Evolutionary conservation across 2,888 invertebrate species (phyloP).

Genomic region (Pammene fasciana): DNA sequence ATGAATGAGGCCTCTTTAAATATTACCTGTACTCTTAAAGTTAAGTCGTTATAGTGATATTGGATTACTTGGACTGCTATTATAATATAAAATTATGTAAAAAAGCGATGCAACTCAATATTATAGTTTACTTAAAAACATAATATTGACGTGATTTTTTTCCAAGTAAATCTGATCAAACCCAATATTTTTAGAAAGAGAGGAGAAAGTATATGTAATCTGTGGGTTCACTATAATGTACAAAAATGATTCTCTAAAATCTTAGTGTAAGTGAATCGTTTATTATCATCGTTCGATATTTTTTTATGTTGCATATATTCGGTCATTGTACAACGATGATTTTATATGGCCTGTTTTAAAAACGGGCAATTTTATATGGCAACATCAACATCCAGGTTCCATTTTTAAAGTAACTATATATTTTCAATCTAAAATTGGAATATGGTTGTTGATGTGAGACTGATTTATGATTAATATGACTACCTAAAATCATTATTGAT

Average conservation of each 20-base stretch:
- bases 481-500: slow-evolving; percentile 48
- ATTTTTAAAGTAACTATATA: slow-evolving; percentile 42
- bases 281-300: background rate
- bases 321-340: slow-evolving; percentile 32
- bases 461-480: slow-evolving; percentile 53
- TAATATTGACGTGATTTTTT: too few species aligned
- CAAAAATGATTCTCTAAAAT: slow-evolving; percentile 5
- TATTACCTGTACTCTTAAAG: background rate
- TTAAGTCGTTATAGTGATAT: background rate
- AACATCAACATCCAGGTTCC: slow-evolving; percentile 63
- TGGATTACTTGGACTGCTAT: background rate
- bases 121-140: too few species aligned
- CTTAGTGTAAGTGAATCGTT: slow-evolving; percentile 13
- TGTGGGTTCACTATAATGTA: background rate
- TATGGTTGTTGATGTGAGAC: slow-evolving; percentile 64
- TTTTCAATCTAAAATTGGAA: slow-evolving; percentile 51
- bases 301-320: slow-evolving; percentile 16
- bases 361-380: slow-evolving; percentile 51
- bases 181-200: too few species aligned
- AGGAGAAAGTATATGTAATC: too few species aligned
- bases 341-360: slow-evolving; percentile 19
- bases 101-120: background rate
- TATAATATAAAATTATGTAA: too few species aligned
- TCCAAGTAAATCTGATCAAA: too few species aligned
- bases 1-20: background rate